Percentiles rank a stretch among this genome's conserved stretches.
phyloP scores from a whole-genome alignment of 2,113 vertebrate genomes.

The Thomomys bottae region DNA sequence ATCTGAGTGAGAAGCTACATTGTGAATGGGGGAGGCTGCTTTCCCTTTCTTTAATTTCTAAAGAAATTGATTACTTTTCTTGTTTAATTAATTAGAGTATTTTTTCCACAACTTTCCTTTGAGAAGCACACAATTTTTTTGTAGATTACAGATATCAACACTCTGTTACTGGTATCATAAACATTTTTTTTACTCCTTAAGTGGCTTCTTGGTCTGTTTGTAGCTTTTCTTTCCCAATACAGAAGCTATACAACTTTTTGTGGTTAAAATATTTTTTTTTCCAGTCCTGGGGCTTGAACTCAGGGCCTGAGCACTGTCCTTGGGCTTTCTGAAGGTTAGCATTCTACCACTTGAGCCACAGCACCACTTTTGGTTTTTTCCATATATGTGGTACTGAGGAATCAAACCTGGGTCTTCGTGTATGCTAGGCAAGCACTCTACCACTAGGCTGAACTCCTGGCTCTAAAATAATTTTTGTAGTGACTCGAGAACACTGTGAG shows the following conservation, averaged over 20 bases:
- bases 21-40: not conserved
- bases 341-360: no score
- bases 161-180: not conserved
- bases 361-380: no score
- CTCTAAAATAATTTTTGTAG: no score
- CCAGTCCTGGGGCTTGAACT: no score
- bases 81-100: slow-evolving; percentile 4
- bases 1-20: not conserved
- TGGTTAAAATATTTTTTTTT: slow-evolving; percentile 8
- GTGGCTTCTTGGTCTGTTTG: not conserved
- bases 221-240: not conserved
- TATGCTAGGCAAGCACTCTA: no score
- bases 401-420: no score
- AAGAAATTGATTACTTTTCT: slow-evolving; percentile 30
- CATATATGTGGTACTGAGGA: no score
- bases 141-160: not conserved
- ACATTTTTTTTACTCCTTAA: not conserved
- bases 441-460: no score
- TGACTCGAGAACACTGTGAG: not conserved
- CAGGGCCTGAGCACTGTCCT: no score
- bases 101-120: slow-evolving; percentile 17
- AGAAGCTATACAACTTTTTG: not conserved
- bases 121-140: not conserved
- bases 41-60: slow-evolving; percentile 45
- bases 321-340: no score